Base-by-base conservation (phyloP, 2,888 invertebrate species). In the Rhaphigaster nebulosa region DNA sequence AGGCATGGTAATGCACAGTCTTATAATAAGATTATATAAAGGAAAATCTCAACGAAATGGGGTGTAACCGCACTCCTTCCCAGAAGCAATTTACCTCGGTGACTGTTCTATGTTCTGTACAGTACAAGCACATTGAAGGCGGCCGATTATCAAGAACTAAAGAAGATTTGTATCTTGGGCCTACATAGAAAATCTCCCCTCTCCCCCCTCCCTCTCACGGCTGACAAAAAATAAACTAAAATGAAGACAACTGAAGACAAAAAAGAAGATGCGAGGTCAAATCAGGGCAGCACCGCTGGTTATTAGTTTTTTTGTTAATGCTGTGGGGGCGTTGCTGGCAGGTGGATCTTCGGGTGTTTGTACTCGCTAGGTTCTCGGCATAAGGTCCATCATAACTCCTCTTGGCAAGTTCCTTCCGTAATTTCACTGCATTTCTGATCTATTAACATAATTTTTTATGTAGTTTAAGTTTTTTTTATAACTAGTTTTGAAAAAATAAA, bases 181-280 rank as follows among this genome's bases (percentile, higher is more conserved):
- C 84, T 45, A n/a, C 45, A 84, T 26, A 45, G n/a, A 45, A 45
- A 34, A 20, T 23, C 34, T 26, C 29, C n/a, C 60, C 60, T 23
- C 4, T 18, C 29, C n/a, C n/a, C n/a, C n/a, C n/a, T 26, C 65
- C 6, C 65, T 5, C 38, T 29, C 65, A 38, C 70, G 34, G 18
- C 84, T 50, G 45, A 50, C 45, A 84, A 84, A 45, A 84, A 84
- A 84, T 45, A 84, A 84, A 84, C 45, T 41, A 84, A 84, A 84
- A 84, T 84, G 84, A 84, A 84, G 84, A 84, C 41, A 84, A 76
- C 15, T 76, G 84, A 50, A 84, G 84, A 84, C 84, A 84, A 84
- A 84, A 84, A 84, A 84, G 84, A 84, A 84, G 84, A 84, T 41
- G 84, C 20, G 45, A 84, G 84, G 84, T 84, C 45, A 84, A 84